phyloP scores from a whole-genome alignment of 2,113 vertebrate genomes.

The Eublepharis macularius region DNA sequence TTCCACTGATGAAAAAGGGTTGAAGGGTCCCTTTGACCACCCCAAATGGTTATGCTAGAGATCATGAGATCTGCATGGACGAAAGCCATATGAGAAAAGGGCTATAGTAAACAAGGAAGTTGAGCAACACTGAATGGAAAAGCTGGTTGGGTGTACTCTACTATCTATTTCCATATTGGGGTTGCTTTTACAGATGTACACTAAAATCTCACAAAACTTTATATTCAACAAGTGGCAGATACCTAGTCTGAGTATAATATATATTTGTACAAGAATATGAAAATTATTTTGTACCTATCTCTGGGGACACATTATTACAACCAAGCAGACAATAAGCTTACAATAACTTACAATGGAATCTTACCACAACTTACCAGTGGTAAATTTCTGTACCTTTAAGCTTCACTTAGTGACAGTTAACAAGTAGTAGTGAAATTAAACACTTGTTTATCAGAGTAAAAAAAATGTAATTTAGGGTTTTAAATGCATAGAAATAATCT shows the following conservation, averaged over 20 bases:
- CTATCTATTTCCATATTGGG: slow-evolving; percentile 14
- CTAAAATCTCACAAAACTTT: slow-evolving; percentile 6
- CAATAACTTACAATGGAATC: slow-evolving; percentile 36
- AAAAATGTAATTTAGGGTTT: too few relatives aligned
- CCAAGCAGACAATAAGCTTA: slow-evolving; percentile 17
- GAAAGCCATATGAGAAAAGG: too few relatives aligned
- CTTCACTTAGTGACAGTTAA: slow-evolving; percentile 18
- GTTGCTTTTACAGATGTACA: slow-evolving; percentile 39
- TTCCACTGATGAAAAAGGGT: too few relatives aligned
- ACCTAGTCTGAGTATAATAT: slow-evolving; percentile 42
- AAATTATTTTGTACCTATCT: slow-evolving; percentile 18
- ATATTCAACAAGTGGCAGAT: slow-evolving; percentile 33
- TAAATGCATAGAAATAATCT: slow-evolving; percentile 24
- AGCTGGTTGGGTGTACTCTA: not conserved
- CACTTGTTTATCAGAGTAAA: too few relatives aligned
- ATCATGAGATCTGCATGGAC: too few relatives aligned
- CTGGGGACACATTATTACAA: slow-evolving; percentile 28
- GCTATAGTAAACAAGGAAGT: too few relatives aligned
- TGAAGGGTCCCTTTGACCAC: too few relatives aligned
- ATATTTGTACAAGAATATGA: slow-evolving; percentile 35
- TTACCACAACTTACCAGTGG: slow-evolving; percentile 47
- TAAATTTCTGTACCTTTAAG: slow-evolving; percentile 47
- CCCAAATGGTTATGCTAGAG: too few relatives aligned
- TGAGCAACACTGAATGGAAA: too few relatives aligned
- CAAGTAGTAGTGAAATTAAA: slow-evolving; percentile 42